phyloP scores from a whole-genome alignment of 1,140 invertebrate species.

The Steinernema khuongi region DNA sequence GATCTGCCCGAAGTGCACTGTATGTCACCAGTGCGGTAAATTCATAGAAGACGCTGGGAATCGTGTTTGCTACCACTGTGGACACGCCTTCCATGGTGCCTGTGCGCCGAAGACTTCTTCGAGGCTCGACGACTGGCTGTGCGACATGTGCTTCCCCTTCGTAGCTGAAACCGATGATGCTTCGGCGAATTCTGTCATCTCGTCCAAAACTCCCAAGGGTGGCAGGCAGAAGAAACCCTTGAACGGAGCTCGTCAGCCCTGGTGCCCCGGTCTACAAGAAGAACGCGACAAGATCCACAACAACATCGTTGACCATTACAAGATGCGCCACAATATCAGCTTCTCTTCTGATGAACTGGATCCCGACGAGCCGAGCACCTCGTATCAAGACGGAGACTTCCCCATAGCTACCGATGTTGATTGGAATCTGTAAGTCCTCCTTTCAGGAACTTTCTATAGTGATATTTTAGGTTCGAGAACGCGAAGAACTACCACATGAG shows the following conservation, averaged over 20 bases:
- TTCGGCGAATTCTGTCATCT: no score
- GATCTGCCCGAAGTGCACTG: neutral
- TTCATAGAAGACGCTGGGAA: neutral
- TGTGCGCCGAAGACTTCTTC: neutral
- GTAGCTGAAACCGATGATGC: neutral
- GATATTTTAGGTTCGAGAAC: neutral
- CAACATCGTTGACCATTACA: neutral
- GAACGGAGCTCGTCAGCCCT: neutral
- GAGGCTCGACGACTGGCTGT: neutral
- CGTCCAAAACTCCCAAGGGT: no score
- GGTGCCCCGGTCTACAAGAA: neutral
- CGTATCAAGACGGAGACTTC: neutral
- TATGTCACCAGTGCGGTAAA: neutral
- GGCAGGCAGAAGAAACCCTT: neutral
- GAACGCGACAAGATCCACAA: constrained; percentile 1
- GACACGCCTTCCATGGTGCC: neutral
- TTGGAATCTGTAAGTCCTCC: constrained; percentile 20
- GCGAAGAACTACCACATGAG: neutral
- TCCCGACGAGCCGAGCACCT: neutral
- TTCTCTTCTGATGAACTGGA: neutral
- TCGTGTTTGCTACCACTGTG: neutral
- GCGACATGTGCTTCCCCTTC: neutral
- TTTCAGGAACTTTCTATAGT: constrained; percentile 4
- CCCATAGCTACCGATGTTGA: constrained; percentile 17
- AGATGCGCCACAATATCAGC: neutral